Conservation (phyloP, 2,888 invertebrate species). For the Steinernema hermaphroditum region DNA sequence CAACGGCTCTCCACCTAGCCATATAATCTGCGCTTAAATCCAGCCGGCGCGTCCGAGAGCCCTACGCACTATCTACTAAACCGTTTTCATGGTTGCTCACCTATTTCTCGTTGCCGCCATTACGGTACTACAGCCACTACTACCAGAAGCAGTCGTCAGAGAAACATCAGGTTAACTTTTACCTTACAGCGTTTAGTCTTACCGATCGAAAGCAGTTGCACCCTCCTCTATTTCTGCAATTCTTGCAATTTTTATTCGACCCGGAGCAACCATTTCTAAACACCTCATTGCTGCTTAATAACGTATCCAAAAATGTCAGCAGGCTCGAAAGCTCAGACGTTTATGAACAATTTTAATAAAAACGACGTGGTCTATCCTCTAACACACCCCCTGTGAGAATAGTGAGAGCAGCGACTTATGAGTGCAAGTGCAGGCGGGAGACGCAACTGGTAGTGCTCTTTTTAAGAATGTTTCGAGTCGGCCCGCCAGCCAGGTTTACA, state of each 20-base stretch:
- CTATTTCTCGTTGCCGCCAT: neutral
- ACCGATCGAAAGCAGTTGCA: too few relatives aligned
- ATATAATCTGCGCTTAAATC: slow-evolving; percentile 14
- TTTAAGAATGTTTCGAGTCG: slow-evolving; percentile 14
- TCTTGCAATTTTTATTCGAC: too few relatives aligned
- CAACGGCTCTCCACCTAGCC: slow-evolving; percentile 13
- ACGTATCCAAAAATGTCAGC: neutral
- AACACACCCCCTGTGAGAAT: too few relatives aligned
- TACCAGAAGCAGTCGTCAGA: neutral
- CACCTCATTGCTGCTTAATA: neutral
- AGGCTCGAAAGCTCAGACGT: neutral
- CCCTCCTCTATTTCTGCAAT: too few relatives aligned
- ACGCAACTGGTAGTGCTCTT: slow-evolving; percentile 12
- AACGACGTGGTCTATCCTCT: neutral
- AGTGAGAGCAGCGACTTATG: too few relatives aligned
- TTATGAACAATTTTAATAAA: slow-evolving; percentile 6
- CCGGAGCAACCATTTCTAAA: too few relatives aligned
- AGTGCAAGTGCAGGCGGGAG: neutral
- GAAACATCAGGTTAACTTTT: neutral
- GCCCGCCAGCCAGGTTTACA: slow-evolving; percentile 17
- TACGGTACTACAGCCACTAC: neutral
- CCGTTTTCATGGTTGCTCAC: neutral
- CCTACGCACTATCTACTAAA: slow-evolving; percentile 5
- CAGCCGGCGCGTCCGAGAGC: neutral
- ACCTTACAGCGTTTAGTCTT: too few relatives aligned